These are phyloP conservation scores for Lomographa bimaculata DNA, from an alignment of 2,888 invertebrate genomes.

Conservation along the genomic window DNA sequence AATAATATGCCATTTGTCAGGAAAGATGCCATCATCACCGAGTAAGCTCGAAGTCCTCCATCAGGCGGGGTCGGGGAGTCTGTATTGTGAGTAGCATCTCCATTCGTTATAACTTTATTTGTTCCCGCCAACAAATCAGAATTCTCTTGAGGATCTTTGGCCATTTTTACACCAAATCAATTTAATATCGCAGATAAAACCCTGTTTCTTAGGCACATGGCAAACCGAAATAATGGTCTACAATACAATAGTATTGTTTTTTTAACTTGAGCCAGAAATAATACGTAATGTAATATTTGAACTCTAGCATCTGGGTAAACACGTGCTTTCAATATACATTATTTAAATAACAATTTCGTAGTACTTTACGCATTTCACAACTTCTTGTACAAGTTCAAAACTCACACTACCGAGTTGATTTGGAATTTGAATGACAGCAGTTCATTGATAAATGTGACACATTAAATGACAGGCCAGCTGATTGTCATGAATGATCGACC, in stretches of 20 bases:
- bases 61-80: slow-evolving; percentile 83
- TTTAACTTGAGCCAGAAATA: slow-evolving; percentile 10
- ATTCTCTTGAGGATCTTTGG: slow-evolving; percentile 56
- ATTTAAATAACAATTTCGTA: background rate
- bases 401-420: slow-evolving; percentile 6
- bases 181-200: slow-evolving; percentile 33
- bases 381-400: slow-evolving; percentile 13
- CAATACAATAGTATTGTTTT: slow-evolving; percentile 10
- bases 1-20: slow-evolving; percentile 95
- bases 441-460: slow-evolving; percentile 6
- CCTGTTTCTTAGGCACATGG: slow-evolving; percentile 38
- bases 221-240: slow-evolving; percentile 15
- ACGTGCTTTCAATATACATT: slow-evolving; percentile 2
- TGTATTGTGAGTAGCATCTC: slow-evolving; percentile 39
- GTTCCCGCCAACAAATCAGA: slow-evolving; percentile 56
- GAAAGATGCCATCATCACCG: slow-evolving; percentile 93
- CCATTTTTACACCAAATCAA: slow-evolving; percentile 48
- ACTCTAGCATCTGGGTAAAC: slow-evolving; percentile 4
- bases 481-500: background rate
- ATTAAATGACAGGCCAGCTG: slow-evolving; percentile 2
- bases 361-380: slow-evolving; percentile 7
- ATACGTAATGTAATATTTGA: background rate
- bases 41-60: slow-evolving; percentile 91
- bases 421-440: slow-evolving; percentile 9
- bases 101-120: slow-evolving; percentile 50